Evolutionary conservation across 2,797 vertebrate species (phyloP).

Genomic region (Spondyliosoma cantharus): DNA sequence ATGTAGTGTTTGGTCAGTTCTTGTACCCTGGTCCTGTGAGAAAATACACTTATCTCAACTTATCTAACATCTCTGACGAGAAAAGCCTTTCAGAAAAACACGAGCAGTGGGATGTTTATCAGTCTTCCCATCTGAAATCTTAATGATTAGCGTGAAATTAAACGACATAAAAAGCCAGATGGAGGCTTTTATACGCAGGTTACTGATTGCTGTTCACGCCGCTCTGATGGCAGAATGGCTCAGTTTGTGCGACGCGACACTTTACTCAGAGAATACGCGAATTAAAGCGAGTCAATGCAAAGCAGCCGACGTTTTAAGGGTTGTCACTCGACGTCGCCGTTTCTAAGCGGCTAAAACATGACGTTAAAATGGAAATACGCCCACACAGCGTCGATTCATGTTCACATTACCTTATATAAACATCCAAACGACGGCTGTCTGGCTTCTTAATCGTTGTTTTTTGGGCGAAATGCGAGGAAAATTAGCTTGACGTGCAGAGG

Average conservation of each 20-base stretch:
- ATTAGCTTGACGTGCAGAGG: rapidly evolving
- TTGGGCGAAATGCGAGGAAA: background rate
- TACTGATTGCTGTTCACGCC: background rate
- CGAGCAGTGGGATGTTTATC: background rate
- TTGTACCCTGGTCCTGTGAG: background rate
- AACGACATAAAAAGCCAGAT: background rate
- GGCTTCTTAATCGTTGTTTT: background rate
- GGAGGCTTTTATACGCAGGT: background rate
- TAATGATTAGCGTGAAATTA: background rate
- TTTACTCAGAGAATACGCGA: background rate
- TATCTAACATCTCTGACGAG: background rate
- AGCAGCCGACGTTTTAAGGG: background rate
- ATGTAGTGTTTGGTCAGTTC: background rate
- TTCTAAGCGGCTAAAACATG: background rate
- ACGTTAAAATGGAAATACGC: background rate
- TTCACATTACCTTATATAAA: constrained; percentile 37
- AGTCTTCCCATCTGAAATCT: background rate
- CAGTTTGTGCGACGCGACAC: background rate
- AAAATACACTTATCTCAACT: background rate
- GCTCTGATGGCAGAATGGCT: background rate
- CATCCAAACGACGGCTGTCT: background rate
- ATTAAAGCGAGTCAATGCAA: background rate
- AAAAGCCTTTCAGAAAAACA: no score
- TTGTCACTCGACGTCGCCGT: background rate
- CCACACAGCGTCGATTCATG: rapidly evolving